Conservation (phyloP, 1,140 invertebrate species). For the Pseudomyrmex dendroicus region DNA sequence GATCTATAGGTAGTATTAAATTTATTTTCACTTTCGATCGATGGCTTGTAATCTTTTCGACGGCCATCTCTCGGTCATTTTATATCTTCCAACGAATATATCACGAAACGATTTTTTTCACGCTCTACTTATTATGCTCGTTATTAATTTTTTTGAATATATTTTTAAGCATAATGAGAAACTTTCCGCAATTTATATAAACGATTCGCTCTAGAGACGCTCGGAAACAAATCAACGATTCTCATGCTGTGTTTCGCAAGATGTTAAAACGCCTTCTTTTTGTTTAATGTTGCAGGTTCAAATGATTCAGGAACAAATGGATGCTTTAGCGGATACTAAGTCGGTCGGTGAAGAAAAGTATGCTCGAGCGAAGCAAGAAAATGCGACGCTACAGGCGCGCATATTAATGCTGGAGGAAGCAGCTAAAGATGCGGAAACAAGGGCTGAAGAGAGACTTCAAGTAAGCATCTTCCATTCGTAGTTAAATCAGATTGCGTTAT, state of each 20-base stretch:
- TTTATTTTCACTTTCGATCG: background rate
- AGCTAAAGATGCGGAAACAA: conserved; percentile 93
- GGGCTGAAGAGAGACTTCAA: conserved; percentile 92
- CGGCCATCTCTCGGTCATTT: background rate
- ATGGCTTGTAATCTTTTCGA: background rate
- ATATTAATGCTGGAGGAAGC: conserved; percentile 97
- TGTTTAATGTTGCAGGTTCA: conserved; percentile 89
- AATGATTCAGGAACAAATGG: conserved; percentile 95
- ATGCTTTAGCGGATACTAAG: conserved; percentile 93
- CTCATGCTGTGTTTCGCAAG: background rate
- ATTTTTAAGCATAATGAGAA: background rate
- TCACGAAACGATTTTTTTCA: too few species aligned
- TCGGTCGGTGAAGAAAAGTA: conserved; percentile 94
- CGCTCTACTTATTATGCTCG: too few species aligned
- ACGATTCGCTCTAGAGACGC: background rate
- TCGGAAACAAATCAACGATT: background rate
- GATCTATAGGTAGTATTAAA: background rate
- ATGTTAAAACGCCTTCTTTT: too few species aligned
- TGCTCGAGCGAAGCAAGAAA: conserved; percentile 94
- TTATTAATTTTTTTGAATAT: background rate
- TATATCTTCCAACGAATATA: too few species aligned
- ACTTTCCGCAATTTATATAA: background rate
- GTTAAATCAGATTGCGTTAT: background rate
- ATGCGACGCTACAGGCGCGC: conserved; percentile 94
- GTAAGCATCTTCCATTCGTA: conserved; percentile 61